Conservation (phyloP, 2,113 vertebrate genomes). For the Paraplagusia blochii region DNA sequence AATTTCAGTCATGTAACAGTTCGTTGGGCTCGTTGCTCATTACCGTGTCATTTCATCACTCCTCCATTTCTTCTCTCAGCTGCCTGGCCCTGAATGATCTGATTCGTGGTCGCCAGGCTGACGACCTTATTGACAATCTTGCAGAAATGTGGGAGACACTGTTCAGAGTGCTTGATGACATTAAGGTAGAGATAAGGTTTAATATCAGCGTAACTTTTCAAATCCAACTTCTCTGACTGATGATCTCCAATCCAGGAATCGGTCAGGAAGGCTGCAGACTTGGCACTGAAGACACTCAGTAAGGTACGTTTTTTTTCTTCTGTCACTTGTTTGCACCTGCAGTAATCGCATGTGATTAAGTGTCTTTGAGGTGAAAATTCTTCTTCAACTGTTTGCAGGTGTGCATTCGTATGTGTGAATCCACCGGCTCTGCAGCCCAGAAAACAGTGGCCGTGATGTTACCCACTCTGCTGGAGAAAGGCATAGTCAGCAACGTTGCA, state of each 20-base stretch:
- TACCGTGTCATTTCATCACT: neutral
- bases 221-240: neutral
- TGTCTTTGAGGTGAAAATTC: neutral
- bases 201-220: neutral
- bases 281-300: slow-evolving; percentile 93
- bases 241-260: slow-evolving; percentile 83
- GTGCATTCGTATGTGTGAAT: slow-evolving; percentile 94
- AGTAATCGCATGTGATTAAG: neutral
- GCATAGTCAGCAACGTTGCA: slow-evolving; percentile 89
- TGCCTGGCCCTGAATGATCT: slow-evolving; percentile 94
- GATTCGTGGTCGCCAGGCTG: slow-evolving; percentile 87
- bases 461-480: slow-evolving; percentile 94
- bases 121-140: slow-evolving; percentile 89
- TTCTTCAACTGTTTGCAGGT: slow-evolving; percentile 73
- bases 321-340: neutral
- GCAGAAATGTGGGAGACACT: slow-evolving; percentile 96
- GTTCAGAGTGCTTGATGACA: slow-evolving; percentile 97
- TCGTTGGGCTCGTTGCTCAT: neutral
- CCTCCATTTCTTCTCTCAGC: slow-evolving; percentile 65
- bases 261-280: slow-evolving; percentile 93
- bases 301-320: slow-evolving; percentile 84
- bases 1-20: neutral
- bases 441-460: slow-evolving; percentile 85
- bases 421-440: slow-evolving; percentile 86
- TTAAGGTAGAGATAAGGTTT: slow-evolving; percentile 83